A percentile compares a stretch with the other conserved stretches of the same genome.
Evolutionary conservation across 2,113 vertebrate genomes (phyloP).

Genomic region (Psilopsiagon aymara): DNA sequence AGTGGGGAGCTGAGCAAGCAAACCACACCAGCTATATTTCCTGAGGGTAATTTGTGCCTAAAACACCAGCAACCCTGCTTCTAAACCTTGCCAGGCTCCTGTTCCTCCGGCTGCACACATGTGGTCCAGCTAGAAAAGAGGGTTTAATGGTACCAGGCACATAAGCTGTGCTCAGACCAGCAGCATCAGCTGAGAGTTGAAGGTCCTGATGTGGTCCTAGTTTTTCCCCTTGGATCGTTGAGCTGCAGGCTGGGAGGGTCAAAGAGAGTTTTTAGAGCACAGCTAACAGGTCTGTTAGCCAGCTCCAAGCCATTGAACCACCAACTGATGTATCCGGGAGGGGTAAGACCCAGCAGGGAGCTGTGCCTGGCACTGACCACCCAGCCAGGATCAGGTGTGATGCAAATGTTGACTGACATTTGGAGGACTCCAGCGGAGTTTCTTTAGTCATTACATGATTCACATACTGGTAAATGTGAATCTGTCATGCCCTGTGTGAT

Average conservation of each 20-base stretch:
- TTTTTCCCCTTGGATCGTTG: not conserved
- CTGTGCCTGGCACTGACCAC: not conserved
- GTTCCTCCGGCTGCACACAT: not conserved
- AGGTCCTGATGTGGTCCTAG: not conserved
- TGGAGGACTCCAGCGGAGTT: accelerated
- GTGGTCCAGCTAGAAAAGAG: not conserved
- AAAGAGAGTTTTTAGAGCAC: not conserved
- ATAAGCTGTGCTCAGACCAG: not conserved
- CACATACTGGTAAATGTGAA: not conserved
- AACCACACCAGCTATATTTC: not conserved
- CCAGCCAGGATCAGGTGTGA: not conserved
- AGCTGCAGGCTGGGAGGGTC: not conserved
- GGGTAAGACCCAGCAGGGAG: not conserved
- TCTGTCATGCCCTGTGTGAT: not conserved
- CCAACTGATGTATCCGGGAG: not conserved
- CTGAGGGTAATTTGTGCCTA: not conserved
- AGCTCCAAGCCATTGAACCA: not conserved
- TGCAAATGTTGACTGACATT: not conserved
- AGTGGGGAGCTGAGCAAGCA: not conserved
- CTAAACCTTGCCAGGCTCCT: not conserved
- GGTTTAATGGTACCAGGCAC: not conserved
- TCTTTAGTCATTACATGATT: not conserved
- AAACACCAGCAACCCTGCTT: not conserved
- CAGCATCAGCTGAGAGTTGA: not conserved
- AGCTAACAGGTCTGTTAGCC: not conserved